phyloP scores from a whole-genome alignment of 2,888 invertebrate genomes.

The Eupithecia insigniata region DNA sequence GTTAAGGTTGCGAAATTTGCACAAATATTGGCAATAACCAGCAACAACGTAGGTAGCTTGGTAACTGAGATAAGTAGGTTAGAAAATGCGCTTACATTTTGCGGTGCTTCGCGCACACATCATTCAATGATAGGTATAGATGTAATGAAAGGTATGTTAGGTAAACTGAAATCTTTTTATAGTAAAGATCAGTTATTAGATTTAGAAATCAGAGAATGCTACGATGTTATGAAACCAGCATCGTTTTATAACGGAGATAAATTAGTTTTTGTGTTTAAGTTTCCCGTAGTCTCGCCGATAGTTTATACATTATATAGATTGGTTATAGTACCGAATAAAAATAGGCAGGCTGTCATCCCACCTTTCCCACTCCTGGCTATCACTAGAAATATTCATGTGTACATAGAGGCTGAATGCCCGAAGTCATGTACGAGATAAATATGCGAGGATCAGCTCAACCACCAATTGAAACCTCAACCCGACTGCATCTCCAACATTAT shows the following conservation, averaged over 20 bases:
- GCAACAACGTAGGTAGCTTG: background rate
- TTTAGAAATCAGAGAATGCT: background rate
- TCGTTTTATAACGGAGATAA: background rate
- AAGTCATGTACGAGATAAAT: background rate
- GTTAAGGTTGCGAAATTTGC: background rate
- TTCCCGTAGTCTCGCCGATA: background rate
- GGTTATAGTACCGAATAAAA: background rate
- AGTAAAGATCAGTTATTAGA: background rate
- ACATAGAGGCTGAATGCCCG: no score
- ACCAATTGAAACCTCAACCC: background rate
- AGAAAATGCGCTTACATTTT: background rate
- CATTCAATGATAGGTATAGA: background rate
- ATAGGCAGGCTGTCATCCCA: slow-evolving; percentile 2
- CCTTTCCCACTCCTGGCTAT: background rate
- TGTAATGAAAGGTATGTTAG: background rate
- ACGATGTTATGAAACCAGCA: background rate
- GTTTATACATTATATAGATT: background rate
- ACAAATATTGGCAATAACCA: background rate
- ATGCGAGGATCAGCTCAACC: slow-evolving; percentile 2
- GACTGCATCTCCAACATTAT: background rate
- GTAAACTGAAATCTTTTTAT: slow-evolving; percentile 1
- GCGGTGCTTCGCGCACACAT: no score
- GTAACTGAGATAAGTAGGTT: no score
- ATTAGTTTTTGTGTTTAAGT: background rate
- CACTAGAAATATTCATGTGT: slow-evolving; percentile 2